A percentile compares a stretch with the other conserved stretches of the same genome.
Evolutionary conservation across 2,113 vertebrate species (phyloP).

Genomic region (Poeciliopsis turrubarensis): DNA sequence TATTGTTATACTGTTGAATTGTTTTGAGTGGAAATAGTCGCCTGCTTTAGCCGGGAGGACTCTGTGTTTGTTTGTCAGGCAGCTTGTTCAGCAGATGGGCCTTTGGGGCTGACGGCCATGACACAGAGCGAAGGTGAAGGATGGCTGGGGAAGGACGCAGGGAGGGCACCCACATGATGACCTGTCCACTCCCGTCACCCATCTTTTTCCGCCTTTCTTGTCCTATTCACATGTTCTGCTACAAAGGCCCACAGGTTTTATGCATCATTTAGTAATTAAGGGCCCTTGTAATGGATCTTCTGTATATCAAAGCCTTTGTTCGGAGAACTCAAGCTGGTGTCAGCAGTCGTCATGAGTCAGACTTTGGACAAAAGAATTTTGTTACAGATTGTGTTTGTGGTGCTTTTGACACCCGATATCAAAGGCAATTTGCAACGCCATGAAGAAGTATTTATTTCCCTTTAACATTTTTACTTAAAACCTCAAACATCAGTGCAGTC

Average conservation of each 20-base stretch:
- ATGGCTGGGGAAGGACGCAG: conserved; percentile 33
- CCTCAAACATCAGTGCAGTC: too few relatives aligned
- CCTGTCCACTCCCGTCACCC: conserved; percentile 68
- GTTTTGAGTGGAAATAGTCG: not conserved
- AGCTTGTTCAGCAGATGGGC: conserved; percentile 63
- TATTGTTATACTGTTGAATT: not conserved
- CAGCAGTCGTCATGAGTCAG: not conserved
- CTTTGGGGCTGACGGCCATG: conserved; percentile 24
- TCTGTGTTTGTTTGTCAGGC: conserved; percentile 30
- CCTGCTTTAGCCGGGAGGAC: conserved; percentile 7
- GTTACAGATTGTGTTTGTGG: conserved; percentile 39
- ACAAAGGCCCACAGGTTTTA: conserved; percentile 62
- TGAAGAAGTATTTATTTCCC: too few relatives aligned
- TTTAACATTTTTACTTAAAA: too few relatives aligned
- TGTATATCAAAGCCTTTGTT: conserved; percentile 28
- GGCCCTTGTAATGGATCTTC: conserved; percentile 68
- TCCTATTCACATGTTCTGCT: conserved; percentile 12
- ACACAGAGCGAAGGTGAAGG: conserved; percentile 52
- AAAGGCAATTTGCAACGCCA: too few relatives aligned
- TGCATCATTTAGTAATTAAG: conserved; percentile 67
- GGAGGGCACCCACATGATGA: conserved; percentile 55
- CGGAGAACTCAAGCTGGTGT: conserved; percentile 4
- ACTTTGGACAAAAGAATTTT: conserved; percentile 59
- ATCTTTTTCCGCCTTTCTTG: conserved; percentile 56
- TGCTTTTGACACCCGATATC: not conserved